A percentile compares a stretch with the other conserved stretches of the same genome.
Evolutionary conservation across 2,113 vertebrate species (phyloP).

Genomic region (Alethe castanea): DNA sequence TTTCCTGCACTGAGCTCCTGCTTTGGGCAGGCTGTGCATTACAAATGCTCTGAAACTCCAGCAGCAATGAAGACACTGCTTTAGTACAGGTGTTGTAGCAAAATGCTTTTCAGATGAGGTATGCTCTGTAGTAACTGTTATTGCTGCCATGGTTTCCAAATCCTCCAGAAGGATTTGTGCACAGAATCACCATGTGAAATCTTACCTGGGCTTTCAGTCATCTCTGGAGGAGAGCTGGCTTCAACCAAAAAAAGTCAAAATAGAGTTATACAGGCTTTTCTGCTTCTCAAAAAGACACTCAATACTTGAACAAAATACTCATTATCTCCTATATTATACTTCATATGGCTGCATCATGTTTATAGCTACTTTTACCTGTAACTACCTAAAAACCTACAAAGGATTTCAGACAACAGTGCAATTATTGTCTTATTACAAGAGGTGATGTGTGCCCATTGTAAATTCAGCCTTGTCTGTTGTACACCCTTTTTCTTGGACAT

Average conservation of each 20-base stretch:
- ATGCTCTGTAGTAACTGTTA: background rate
- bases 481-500: background rate
- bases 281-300: background rate
- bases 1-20: background rate
- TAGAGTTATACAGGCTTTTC: background rate
- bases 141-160: background rate
- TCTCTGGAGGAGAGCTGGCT: background rate
- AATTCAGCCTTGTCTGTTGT: background rate
- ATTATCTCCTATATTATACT: background rate
- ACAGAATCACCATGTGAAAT: background rate
- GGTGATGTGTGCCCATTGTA: rapidly evolving
- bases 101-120: background rate
- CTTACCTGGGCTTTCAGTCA: background rate
- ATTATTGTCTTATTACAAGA: background rate
- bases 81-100: background rate
- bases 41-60: background rate
- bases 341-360: background rate
- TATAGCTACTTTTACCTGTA: background rate
- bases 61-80: background rate
- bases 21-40: background rate
- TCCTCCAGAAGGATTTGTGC: background rate
- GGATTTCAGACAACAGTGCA: background rate
- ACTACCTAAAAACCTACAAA: background rate
- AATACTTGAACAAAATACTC: background rate
- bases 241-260: background rate